Conservation (phyloP, 2,888 invertebrate genomes). For the Cyrtodaria siliqua region DNA sequence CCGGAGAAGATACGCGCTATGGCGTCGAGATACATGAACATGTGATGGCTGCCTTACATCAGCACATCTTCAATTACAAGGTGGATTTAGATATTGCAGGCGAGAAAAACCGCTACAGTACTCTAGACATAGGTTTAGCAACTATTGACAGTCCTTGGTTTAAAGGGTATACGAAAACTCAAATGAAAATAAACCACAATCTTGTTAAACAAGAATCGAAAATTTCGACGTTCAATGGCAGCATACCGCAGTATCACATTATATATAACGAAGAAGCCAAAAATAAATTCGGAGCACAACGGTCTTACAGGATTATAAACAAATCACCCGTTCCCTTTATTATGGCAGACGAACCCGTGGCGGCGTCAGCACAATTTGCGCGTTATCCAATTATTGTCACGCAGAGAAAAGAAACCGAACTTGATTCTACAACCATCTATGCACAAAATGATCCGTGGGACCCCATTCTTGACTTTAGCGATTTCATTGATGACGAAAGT, state of each 20-base stretch:
- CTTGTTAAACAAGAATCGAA: slow-evolving; percentile 24
- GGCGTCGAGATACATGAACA: slow-evolving; percentile 65
- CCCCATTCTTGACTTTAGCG: slow-evolving; percentile 70
- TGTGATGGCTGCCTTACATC: slow-evolving; percentile 73
- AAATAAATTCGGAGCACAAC: slow-evolving; percentile 26
- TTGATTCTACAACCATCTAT: no score
- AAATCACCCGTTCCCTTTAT: slow-evolving; percentile 62
- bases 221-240: slow-evolving; percentile 16
- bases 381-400: no score
- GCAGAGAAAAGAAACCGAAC: no score
- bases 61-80: slow-evolving; percentile 77
- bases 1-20: slow-evolving; percentile 48
- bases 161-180: slow-evolving; percentile 30
- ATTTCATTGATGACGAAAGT: slow-evolving; percentile 73
- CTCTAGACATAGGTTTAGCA: slow-evolving; percentile 56
- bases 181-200: slow-evolving; percentile 17
- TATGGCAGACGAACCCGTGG: slow-evolving; percentile 57
- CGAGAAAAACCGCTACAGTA: slow-evolving; percentile 66
- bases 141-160: slow-evolving; percentile 52
- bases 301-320: slow-evolving; percentile 71
- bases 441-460: no score
- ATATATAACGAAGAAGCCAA: slow-evolving; percentile 28
- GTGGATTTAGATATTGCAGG: slow-evolving; percentile 79
- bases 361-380: slow-evolving; percentile 71
- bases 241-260: slow-evolving; percentile 36